Evolutionary conservation across 2,797 vertebrate genomes (phyloP).

Genomic region (Galagoides demidoff): DNA sequence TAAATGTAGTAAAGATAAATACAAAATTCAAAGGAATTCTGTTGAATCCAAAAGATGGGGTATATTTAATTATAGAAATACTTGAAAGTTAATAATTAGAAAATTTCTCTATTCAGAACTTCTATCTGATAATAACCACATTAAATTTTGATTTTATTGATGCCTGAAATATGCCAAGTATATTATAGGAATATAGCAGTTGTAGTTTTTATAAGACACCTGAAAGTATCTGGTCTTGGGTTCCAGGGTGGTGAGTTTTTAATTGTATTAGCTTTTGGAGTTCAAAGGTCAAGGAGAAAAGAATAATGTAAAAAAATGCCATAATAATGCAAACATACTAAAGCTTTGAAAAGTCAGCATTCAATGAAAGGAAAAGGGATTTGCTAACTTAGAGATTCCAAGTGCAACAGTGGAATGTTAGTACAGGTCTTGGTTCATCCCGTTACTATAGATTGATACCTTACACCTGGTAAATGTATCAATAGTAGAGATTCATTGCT

Average conservation of each 20-base stretch:
- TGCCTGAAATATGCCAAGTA: neutral
- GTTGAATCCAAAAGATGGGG: neutral
- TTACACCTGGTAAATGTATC: neutral
- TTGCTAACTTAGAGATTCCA: neutral
- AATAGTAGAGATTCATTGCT: neutral
- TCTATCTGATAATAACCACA: neutral
- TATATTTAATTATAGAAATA: neutral
- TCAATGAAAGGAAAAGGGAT: neutral
- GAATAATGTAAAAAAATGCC: neutral
- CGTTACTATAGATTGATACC: neutral
- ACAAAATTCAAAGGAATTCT: neutral
- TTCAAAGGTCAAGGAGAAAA: neutral
- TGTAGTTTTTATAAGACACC: neutral
- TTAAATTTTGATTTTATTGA: conserved; percentile 5
- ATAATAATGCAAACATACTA: conserved; percentile 20
- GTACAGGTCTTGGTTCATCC: neutral
- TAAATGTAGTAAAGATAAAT: neutral
- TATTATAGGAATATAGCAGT: conserved; percentile 14
- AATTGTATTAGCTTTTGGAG: conserved; percentile 1
- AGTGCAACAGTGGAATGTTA: neutral
- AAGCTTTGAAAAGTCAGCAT: neutral
- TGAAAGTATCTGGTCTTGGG: neutral
- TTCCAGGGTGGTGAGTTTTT: neutral
- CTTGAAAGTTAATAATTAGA: conserved; percentile 8
- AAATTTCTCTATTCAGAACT: neutral